Evolutionary conservation across 2,113 vertebrate species (phyloP).

Genomic region (Manacus vitellinus): DNA sequence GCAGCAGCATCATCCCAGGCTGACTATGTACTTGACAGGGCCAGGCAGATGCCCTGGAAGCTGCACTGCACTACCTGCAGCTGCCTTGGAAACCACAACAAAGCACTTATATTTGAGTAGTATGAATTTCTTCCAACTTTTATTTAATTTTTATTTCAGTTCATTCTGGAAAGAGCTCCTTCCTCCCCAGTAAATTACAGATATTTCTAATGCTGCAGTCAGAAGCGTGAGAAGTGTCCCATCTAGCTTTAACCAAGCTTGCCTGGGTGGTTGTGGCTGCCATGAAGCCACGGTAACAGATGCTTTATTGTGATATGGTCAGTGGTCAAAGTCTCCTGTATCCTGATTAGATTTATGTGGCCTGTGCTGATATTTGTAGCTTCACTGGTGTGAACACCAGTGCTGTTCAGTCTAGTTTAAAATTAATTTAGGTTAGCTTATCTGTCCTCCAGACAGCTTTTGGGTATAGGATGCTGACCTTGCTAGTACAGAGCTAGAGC

Average conservation of each 20-base stretch:
- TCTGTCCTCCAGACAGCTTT: background rate
- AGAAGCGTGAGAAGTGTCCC: background rate
- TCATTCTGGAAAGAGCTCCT: background rate
- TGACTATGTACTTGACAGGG: background rate
- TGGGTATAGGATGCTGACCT: background rate
- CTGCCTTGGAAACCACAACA: background rate
- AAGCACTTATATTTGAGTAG: background rate
- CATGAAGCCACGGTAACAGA: background rate
- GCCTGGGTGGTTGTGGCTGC: background rate
- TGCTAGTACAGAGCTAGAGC: background rate
- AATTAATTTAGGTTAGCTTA: background rate
- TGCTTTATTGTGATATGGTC: background rate
- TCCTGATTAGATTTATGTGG: background rate
- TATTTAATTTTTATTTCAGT: background rate
- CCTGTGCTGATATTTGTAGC: background rate
- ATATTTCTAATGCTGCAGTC: background rate
- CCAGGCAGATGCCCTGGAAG: background rate
- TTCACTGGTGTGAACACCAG: background rate
- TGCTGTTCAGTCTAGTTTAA: constrained; percentile 2
- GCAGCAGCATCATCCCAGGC: background rate
- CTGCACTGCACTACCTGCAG: background rate
- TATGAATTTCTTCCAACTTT: background rate
- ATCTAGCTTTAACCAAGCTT: background rate
- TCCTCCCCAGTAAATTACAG: background rate
- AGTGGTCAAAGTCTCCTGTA: background rate